Base-by-base conservation (phyloP, 2,888 invertebrate species). In the Tachystola acroxantha region DNA sequence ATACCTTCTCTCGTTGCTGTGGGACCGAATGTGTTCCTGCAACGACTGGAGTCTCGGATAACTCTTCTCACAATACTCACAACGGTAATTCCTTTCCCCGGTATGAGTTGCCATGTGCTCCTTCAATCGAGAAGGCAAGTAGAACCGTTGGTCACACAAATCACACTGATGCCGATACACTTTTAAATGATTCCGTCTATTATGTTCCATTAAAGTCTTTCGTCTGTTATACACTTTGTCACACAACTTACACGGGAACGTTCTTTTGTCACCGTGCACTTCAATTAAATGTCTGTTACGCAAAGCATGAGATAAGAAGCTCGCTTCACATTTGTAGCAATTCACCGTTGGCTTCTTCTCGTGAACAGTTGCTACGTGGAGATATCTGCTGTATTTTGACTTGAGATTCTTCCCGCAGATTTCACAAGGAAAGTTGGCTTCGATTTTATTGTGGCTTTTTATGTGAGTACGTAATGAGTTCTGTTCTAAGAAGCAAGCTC, bases 1-100 rank as follows among this genome's bases (percentile, higher is more conserved):
- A 36, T 79, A 89, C 1, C 88, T 72, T n/a, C 86, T 73, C 19
- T 89, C 89, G 0, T 76, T 64, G n/a, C 54, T 72, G 38, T 90
- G 90, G 0, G 87, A 87, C 11, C 90, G 63, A 13, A 89, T 73
- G 51, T 91, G 91, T 3, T 89, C 89, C 1, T 89, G 89, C 9
- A 91, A 43, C 0, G 89, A 88, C 25, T 88, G 88, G 3, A 88
- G 58, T 7, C 90, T 72, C 0, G 90, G 89, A 40, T 90, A 91
- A 4, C 84, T 81, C 42, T 90, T 91, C 7, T 88, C 88, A 37
- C 90, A 91, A 29, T 84, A 79, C 10, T 88, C 84, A 43, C 91
- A 90, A 3, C 37, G 29, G 31, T 82, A 89, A 10, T 82, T 81
- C 46, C 88, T 77, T 12, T 88, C 88, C 0, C 87, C 82, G 0